These are phyloP conservation scores for Lycocerus yunnanus DNA, from an alignment of 2,888 invertebrate species.

Conservation along the genomic window DNA sequence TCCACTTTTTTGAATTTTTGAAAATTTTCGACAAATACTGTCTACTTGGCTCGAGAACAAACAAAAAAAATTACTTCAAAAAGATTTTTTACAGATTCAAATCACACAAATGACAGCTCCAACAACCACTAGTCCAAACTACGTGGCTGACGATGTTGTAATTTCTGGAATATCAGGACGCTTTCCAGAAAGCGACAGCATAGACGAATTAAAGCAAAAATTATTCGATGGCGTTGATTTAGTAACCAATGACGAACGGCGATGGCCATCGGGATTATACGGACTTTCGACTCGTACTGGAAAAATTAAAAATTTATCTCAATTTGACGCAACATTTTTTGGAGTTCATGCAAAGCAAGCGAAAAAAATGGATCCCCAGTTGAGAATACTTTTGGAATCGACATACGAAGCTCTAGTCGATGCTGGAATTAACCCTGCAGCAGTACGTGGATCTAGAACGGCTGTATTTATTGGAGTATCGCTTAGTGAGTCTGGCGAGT, in stretches of 20 bases:
- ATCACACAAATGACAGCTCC: conserved; percentile 68
- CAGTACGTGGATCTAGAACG: conserved; percentile 84
- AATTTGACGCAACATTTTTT: conserved; percentile 89
- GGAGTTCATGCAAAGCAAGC: conserved; percentile 92
- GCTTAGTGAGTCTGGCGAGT: conserved; percentile 86
- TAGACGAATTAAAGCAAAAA: conserved; percentile 92
- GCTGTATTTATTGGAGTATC: conserved; percentile 97
- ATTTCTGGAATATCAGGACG: conserved; percentile 86
- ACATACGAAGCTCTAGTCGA: conserved; percentile 94
- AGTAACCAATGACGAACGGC: conserved; percentile 87
- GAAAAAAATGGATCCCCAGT: conserved; percentile 89
- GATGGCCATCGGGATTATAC: conserved; percentile 84
- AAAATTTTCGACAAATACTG: too few species aligned
- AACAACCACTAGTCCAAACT: conserved; percentile 52
- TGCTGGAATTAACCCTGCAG: conserved; percentile 82
- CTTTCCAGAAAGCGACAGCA: conserved; percentile 86
- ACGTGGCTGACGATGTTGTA: conserved; percentile 70
- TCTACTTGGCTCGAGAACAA: too few species aligned
- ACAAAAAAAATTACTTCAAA: too few species aligned
- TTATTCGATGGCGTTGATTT: conserved; percentile 90
- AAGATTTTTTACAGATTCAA: conserved; percentile 6
- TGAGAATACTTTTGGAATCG: conserved; percentile 75
- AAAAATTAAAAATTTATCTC: conserved; percentile 78
- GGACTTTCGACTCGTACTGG: conserved; percentile 81
- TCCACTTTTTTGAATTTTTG: too few species aligned